Evolutionary conservation across 2,113 vertebrate genomes (phyloP).

Genomic region (Myxocyprinus asiaticus): DNA sequence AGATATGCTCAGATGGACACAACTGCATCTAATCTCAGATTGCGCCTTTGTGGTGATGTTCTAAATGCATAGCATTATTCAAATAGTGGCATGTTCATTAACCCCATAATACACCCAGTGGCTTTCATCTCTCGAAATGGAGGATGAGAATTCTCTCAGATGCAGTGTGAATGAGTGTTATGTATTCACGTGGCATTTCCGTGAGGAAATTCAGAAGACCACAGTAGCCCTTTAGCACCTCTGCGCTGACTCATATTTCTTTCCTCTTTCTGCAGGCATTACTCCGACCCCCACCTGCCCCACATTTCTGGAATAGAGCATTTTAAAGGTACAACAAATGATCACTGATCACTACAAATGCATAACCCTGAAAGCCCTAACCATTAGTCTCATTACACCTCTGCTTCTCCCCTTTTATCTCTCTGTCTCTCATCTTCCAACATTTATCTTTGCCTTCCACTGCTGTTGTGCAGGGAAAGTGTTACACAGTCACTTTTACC

Average conservation of each 20-base stretch:
- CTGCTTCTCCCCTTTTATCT: constrained; percentile 28
- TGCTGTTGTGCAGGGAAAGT: constrained; percentile 62
- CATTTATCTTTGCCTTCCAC: background rate
- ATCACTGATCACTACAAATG: constrained; percentile 45
- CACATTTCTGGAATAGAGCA: constrained; percentile 72
- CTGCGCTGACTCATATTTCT: constrained; percentile 40
- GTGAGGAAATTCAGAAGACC: constrained; percentile 48
- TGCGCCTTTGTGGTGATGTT: constrained; percentile 13
- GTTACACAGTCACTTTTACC: constrained; percentile 79
- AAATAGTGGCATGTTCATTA: constrained; percentile 32
- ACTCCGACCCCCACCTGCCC: constrained; percentile 75
- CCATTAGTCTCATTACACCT: constrained; percentile 36
- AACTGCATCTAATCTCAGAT: constrained; percentile 21
- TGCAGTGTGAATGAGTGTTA: constrained; percentile 40
- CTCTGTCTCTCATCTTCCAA: background rate
- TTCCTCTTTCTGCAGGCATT: constrained; percentile 70
- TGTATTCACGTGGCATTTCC: constrained; percentile 42
- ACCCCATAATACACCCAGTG: constrained; percentile 4
- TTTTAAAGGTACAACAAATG: constrained; percentile 72
- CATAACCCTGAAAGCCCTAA: constrained; percentile 43
- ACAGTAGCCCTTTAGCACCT: constrained; percentile 26
- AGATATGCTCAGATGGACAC: constrained; percentile 40
- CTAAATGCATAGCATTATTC: constrained; percentile 18
- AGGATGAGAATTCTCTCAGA: background rate
- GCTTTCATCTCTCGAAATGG: constrained; percentile 24